Evolutionary conservation across 2,888 invertebrate genomes (phyloP).

Genomic region (Zhengitettix transpicula): DNA sequence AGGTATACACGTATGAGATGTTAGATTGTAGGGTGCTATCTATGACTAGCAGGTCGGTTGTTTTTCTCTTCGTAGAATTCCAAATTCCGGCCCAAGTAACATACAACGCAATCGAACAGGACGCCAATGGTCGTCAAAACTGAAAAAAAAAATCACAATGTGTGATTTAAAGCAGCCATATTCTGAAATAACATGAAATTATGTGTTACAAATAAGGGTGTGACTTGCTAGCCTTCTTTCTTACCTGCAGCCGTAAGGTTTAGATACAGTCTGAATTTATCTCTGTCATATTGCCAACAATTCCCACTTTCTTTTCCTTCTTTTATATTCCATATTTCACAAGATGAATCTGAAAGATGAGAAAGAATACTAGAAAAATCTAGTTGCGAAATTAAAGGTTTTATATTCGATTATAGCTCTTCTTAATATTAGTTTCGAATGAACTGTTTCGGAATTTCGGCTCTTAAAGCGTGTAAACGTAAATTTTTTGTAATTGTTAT

Average conservation of each 20-base stretch:
- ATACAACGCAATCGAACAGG: slow-evolving; percentile 38
- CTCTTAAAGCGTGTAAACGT: no score
- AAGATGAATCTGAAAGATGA: slow-evolving; percentile 35
- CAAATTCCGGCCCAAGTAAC: slow-evolving; percentile 38
- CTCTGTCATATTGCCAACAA: slow-evolving; percentile 47
- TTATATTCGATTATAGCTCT: no score
- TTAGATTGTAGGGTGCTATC: no score
- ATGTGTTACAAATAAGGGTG: no score
- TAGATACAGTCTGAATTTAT: slow-evolving; percentile 35
- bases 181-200: no score
- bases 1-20: no score
- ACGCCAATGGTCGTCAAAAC: slow-evolving; percentile 38
- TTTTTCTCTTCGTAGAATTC: slow-evolving; percentile 33
- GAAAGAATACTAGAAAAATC: neutral
- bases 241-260: slow-evolving; percentile 37
- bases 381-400: neutral
- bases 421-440: no score
- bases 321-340: slow-evolving; percentile 43
- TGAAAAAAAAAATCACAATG: slow-evolving; percentile 21
- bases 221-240: slow-evolving; percentile 12
- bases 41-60: no score
- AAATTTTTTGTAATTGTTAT: no score
- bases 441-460: no score
- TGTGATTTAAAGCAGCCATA: neutral
- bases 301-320: slow-evolving; percentile 39